phyloP scores from a whole-genome alignment of 1,140 invertebrate species.

The Papilio dardanus region DNA sequence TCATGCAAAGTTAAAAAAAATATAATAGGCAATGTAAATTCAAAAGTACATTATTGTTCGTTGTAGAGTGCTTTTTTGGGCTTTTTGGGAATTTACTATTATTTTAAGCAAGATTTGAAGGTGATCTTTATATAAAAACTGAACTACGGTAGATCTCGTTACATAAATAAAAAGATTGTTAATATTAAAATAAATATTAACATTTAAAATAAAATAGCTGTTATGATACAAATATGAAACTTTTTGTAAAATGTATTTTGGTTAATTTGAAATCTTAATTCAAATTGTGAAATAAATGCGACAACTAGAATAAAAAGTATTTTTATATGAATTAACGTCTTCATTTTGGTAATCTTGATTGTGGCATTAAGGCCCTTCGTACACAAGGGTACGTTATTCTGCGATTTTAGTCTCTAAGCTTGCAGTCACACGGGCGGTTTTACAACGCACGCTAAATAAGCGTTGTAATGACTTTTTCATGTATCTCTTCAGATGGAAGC shows the following conservation, averaged over 20 bases:
- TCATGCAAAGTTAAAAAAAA: too few species aligned
- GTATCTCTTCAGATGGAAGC: too few species aligned
- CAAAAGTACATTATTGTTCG: too few species aligned
- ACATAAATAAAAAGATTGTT: not conserved
- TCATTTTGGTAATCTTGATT: not conserved
- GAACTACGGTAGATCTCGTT: constrained; percentile 15
- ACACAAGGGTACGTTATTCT: too few species aligned
- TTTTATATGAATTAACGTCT: constrained; percentile 28
- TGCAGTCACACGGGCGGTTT: too few species aligned
- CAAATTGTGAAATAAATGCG: constrained; percentile 10
- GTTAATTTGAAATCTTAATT: not conserved
- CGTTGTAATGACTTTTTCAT: too few species aligned
- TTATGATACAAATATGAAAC: not conserved
- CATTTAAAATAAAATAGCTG: constrained; percentile 22
- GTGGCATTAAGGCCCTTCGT: too few species aligned
- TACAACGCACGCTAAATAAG: too few species aligned
- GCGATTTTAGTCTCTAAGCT: too few species aligned
- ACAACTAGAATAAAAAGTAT: constrained; percentile 27
- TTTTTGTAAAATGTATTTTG: constrained; percentile 16
- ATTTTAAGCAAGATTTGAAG: not conserved
- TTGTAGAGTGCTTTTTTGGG: too few species aligned
- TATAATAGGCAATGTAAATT: too few species aligned
- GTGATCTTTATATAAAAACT: not conserved
- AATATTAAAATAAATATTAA: not conserved
- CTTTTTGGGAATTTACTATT: too few species aligned